A percentile compares a stretch with the other conserved stretches of the same genome.
Conservation (phyloP, 2,888 invertebrate species). For the Polyommatus iphigenia region DNA sequence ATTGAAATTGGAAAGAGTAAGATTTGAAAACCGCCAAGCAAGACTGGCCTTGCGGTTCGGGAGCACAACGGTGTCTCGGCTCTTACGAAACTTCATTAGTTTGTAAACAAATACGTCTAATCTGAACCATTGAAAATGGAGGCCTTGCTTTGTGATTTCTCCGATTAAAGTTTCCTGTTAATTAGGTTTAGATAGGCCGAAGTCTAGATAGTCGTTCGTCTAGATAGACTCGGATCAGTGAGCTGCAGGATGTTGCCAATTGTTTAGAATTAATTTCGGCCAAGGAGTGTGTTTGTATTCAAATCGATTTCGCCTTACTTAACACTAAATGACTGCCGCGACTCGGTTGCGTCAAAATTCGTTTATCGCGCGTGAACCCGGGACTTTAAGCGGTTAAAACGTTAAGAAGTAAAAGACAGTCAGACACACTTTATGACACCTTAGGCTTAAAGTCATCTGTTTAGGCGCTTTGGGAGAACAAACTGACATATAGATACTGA, state of each 20-base stretch:
- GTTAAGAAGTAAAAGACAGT: too few relatives aligned
- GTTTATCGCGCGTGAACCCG: too few relatives aligned
- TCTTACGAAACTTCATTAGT: conserved; percentile 5
- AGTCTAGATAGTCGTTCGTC: neutral
- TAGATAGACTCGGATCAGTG: neutral
- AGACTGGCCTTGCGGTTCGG: neutral
- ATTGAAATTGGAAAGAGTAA: too few relatives aligned
- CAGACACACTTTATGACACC: too few relatives aligned
- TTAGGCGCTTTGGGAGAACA: too few relatives aligned
- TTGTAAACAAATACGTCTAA: conserved; percentile 21
- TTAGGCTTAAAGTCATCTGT: too few relatives aligned
- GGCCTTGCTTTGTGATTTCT: conserved; percentile 31
- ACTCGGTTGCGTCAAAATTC: too few relatives aligned
- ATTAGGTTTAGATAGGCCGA: conserved; percentile 1
- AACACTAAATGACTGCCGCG: too few relatives aligned
- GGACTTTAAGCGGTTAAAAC: too few relatives aligned
- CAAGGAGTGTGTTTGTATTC: conserved; percentile 2
- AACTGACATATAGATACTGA: too few relatives aligned
- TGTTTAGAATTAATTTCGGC: neutral
- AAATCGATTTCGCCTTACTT: neutral
- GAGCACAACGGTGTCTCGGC: neutral
- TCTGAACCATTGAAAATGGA: conserved; percentile 25
- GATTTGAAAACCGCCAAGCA: neutral
- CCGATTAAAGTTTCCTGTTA: conserved; percentile 23
- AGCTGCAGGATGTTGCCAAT: conserved; percentile 7